phyloP scores from a whole-genome alignment of 2,113 vertebrate species.

The Heptranchias perlo region DNA sequence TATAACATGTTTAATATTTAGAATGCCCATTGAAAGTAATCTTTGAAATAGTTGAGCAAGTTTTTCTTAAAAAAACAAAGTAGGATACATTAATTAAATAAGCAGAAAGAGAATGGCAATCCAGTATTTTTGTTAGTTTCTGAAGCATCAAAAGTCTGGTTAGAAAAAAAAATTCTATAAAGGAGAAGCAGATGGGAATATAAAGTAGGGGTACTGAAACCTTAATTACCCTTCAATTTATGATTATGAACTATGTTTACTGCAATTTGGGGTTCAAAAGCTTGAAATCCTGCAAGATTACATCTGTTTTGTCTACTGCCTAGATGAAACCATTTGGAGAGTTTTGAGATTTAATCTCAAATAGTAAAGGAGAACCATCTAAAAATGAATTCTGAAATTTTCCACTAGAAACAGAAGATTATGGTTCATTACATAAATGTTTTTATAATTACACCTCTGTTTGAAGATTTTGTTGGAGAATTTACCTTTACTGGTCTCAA shows the following conservation, averaged over 20 bases:
- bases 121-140: background rate
- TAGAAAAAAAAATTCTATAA: background rate
- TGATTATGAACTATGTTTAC: slow-evolving; percentile 17
- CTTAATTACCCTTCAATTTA: background rate
- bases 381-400: slow-evolving; percentile 27
- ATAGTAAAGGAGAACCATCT: background rate
- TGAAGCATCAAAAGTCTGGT: background rate
- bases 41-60: background rate
- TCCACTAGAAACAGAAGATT: slow-evolving; percentile 27
- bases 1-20: background rate
- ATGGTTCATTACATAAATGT: background rate
- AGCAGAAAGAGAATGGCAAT: background rate
- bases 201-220: background rate
- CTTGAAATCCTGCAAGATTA: slow-evolving; percentile 31
- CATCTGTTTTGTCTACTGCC: slow-evolving; percentile 32
- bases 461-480: slow-evolving; percentile 18
- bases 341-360: slow-evolving; percentile 25
- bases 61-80: background rate
- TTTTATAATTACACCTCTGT: slow-evolving; percentile 26
- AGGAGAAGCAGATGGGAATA: background rate
- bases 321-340: slow-evolving; percentile 14
- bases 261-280: slow-evolving; percentile 11
- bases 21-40: background rate
- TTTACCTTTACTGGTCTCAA: background rate
- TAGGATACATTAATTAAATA: background rate